A percentile compares a stretch with the other conserved stretches of the same genome.
Evolutionary conservation across 2,797 vertebrate genomes (phyloP).

Genomic region (Notolepis coatsorum): DNA sequence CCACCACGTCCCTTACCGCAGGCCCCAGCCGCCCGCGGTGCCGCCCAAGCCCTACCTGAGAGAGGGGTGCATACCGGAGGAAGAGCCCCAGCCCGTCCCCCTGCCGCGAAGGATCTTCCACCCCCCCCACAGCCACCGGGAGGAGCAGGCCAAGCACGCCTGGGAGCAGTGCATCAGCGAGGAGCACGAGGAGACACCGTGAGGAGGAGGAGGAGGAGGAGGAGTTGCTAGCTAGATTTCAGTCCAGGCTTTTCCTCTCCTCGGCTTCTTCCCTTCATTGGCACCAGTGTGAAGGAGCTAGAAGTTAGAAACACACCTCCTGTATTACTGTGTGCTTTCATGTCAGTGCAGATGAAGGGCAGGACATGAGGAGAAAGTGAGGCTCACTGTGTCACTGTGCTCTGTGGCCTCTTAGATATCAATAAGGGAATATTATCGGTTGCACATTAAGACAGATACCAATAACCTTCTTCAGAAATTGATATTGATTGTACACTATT

Average conservation of each 20-base stretch:
- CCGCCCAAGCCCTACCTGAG: conserved; percentile 94
- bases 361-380: conserved; percentile 41
- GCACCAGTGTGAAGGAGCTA: conserved; percentile 37
- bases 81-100: conserved; percentile 91
- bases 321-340: conserved; percentile 11
- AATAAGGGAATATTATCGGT: conserved; percentile 51
- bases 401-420: conserved; percentile 43
- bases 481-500: conserved; percentile 73
- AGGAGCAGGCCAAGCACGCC: conserved; percentile 91
- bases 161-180: conserved; percentile 96
- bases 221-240: conserved; percentile 26
- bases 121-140: conserved; percentile 86
- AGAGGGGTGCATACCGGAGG: conserved; percentile 88
- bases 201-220: conserved; percentile 43
- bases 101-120: conserved; percentile 94
- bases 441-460: conserved; percentile 36
- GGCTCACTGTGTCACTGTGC: conserved; percentile 54
- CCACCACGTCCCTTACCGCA: conserved; percentile 86
- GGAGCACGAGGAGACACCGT: conserved; percentile 84
- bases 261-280: conserved; percentile 57
- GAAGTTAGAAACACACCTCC: conserved; percentile 5
- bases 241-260: conserved; percentile 33
- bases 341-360: conserved; percentile 59
- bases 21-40: conserved; percentile 90
- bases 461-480: conserved; percentile 65